A percentile compares a stretch with the other conserved stretches of the same genome.
Evolutionary conservation across 2,888 invertebrate species (phyloP).

Genomic region (Tortricodes alternella): DNA sequence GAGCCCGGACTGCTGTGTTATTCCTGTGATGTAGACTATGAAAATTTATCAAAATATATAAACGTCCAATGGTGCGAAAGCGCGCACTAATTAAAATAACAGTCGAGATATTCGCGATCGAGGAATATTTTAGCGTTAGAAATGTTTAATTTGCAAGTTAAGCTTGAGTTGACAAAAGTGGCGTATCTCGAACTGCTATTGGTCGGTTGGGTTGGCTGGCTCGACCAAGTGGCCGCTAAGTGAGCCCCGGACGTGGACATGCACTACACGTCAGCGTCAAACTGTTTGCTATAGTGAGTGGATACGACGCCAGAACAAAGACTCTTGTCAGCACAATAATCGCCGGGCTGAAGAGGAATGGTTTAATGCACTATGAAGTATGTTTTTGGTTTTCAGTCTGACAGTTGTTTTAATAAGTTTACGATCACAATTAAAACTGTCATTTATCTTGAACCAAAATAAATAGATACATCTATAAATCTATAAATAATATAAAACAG

Average conservation of each 20-base stretch:
- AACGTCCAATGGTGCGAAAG: conserved; percentile 11
- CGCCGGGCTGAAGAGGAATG: neutral
- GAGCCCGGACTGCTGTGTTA: conserved; percentile 12
- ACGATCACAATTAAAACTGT: too few species aligned
- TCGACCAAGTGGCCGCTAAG: neutral
- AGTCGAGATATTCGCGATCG: conserved; percentile 14
- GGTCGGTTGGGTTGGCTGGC: neutral
- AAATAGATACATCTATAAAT: too few species aligned
- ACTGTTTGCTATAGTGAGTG: neutral
- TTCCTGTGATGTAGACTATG: conserved; percentile 27
- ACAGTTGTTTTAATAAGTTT: neutral
- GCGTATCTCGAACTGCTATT: neutral
- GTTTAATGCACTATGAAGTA: neutral
- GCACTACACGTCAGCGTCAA: neutral
- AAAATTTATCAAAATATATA: conserved; percentile 30
- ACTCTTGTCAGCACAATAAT: conserved; percentile 1
- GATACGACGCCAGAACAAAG: neutral
- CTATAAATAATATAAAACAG: too few species aligned
- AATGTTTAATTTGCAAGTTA: conserved; percentile 9
- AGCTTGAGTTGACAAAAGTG: neutral
- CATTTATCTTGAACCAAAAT: too few species aligned
- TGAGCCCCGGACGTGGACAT: neutral
- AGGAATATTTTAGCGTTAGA: conserved; percentile 12
- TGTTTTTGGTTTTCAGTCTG: neutral
- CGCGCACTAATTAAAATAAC: conserved; percentile 22